Evolutionary conservation across 2,888 invertebrate species (phyloP).

Genomic region (Stratiomys singularior): DNA sequence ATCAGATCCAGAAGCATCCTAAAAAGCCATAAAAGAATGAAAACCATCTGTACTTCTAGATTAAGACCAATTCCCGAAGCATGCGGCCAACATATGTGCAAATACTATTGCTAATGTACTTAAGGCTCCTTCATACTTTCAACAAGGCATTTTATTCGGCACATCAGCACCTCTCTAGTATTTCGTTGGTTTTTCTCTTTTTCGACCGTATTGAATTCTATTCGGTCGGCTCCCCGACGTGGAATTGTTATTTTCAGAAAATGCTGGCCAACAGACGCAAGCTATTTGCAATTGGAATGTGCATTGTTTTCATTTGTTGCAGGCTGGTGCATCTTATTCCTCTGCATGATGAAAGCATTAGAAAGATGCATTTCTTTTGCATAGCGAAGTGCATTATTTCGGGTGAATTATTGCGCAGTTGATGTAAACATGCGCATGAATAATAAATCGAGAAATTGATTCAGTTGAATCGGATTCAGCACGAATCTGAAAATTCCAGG

Average conservation of each 20-base stretch:
- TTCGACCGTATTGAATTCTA: conserved; percentile 20
- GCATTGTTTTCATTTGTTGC: conserved; percentile 25
- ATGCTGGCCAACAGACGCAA: neutral
- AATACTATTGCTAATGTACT: conserved; percentile 45
- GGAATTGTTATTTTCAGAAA: conserved; percentile 30
- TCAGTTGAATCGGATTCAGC: too few species aligned
- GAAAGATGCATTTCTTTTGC: neutral
- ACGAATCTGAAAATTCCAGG: too few species aligned
- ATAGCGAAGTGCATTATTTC: neutral
- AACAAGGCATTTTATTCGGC: conserved; percentile 41
- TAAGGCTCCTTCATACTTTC: conserved; percentile 31
- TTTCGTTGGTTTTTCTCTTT: conserved; percentile 9
- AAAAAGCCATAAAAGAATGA: conserved; percentile 26
- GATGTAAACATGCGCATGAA: neutral
- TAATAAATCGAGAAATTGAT: too few species aligned
- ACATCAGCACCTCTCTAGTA: conserved; percentile 29
- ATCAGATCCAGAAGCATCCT: conserved; percentile 5
- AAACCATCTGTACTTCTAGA: conserved; percentile 31
- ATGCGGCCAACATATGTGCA: conserved; percentile 41
- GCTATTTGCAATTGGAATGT: conserved; percentile 40
- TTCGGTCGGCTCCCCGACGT: conserved; percentile 3
- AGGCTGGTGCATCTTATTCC: neutral
- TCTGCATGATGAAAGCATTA: neutral
- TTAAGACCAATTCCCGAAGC: conserved; percentile 22
- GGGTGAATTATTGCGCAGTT: neutral